Evolutionary conservation across 1,140 invertebrate genomes (phyloP), one percentile per base, ranked within the genome.

Genomic region (Coptotermes formosanus): DNA sequence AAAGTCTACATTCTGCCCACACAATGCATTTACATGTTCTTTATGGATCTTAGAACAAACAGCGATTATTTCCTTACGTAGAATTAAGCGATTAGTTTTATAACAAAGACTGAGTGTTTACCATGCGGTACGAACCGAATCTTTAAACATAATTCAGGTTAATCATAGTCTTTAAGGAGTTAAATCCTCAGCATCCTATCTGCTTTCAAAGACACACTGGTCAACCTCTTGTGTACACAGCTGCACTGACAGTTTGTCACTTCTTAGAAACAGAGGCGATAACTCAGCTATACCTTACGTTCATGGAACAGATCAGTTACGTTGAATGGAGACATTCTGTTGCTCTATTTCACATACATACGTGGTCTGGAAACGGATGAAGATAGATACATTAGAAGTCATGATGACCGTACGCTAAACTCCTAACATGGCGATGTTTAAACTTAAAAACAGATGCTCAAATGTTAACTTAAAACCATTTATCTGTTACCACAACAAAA

Each of bases 381-480:
- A 75, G 64, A 75, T 30, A 75, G 64, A 75, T 75, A 75, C 25
- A 16, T 75, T 19, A 75, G 64, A 75, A 8, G 64, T 30, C 64
- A 75, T 75, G 25, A 30, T 6, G 14, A n/a, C n/a, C n/a, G n/a
- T 75, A 75, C 64, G 64, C 19, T 75, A 75, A n/a, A 75, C 0
- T 30, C 64, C 64, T 75, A 30, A 30, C 0, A 75, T 3, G 64
- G 25, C 9, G 11, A 30, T 30, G 64, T 75, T 75, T 75, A n/a
- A 75, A 75, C 25, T 75, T 75, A 75, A 75, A 75, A 75, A 75
- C 8, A 75, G 64, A 75, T 25, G n/a, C 30, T 75, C n/a, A 30
- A 75, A 75, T 75, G 64, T 75, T n/a, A 75, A 64, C 19, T n/a
- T 64, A 30, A 59, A 75, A 75, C 64, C 64, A 75, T 75, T 75